phyloP scores from a whole-genome alignment of 2,888 invertebrate species.

The Selenia dentaria region DNA sequence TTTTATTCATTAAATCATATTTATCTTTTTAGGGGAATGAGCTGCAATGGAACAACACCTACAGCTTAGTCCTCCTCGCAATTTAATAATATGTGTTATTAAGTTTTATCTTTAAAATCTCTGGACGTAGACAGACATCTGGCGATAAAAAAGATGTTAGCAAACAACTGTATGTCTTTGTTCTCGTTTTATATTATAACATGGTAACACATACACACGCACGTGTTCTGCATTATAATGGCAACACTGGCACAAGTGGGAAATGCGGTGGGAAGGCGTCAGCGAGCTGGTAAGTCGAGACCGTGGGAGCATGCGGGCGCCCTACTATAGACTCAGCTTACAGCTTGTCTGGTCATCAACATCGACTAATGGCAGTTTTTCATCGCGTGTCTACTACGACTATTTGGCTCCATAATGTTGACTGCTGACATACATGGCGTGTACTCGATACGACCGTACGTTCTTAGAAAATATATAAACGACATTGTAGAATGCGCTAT shows the following conservation, averaged over 20 bases:
- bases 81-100: not conserved
- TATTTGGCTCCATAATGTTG: conserved; percentile 10
- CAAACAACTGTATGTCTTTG: conserved; percentile 11
- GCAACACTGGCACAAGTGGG: conserved; percentile 51
- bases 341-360: conserved; percentile 21
- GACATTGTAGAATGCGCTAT: not conserved
- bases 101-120: conserved; percentile 1
- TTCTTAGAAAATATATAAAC: conserved; percentile 4
- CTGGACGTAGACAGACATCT: not conserved
- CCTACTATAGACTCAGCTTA: conserved; percentile 18
- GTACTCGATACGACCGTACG: not conserved
- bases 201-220: conserved; percentile 39
- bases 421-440: conserved; percentile 6
- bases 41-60: no score
- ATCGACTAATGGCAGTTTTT: conserved; percentile 12
- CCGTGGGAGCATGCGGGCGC: conserved; percentile 74
- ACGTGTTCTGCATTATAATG: conserved; percentile 71
- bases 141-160: conserved; percentile 11
- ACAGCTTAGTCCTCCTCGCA: no score
- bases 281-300: conserved; percentile 56
- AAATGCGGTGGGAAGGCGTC: conserved; percentile 47
- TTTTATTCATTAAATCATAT: no score
- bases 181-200: conserved; percentile 16
- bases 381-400: conserved; percentile 4
- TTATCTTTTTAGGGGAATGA: no score